Conservation (phyloP, 1,140 invertebrate species). For the Chymomyza costata region DNA sequence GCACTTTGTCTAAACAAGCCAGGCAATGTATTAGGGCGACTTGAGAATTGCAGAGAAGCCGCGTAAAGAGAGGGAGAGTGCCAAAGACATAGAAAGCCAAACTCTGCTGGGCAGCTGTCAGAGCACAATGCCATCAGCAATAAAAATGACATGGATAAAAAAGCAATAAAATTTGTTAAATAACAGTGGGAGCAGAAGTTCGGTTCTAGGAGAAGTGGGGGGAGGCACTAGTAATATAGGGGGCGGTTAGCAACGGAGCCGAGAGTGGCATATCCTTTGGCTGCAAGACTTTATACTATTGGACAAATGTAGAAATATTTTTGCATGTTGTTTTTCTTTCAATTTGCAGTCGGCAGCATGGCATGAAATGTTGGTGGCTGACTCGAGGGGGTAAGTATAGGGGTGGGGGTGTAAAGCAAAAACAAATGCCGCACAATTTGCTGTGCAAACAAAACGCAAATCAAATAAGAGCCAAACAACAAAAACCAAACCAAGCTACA, state of each 20-base stretch:
- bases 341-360: not conserved
- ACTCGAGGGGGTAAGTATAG: too few species aligned
- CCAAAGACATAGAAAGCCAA: too few species aligned
- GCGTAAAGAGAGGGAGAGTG: too few species aligned
- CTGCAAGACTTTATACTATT: not conserved
- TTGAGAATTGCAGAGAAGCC: too few species aligned
- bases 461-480: conserved; percentile 44
- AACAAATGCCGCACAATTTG: conserved; percentile 68
- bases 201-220: not conserved
- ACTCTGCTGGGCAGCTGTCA: too few species aligned
- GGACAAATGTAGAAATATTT: not conserved
- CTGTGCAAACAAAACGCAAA: conserved; percentile 55
- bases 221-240: not conserved
- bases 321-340: not conserved
- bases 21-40: too few species aligned
- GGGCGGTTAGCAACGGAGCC: conserved; percentile 14
- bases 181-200: conserved; percentile 11
- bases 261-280: too few species aligned
- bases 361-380: too few species aligned
- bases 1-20: not conserved
- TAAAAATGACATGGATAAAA: conserved; percentile 21
- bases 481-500: conserved; percentile 23
- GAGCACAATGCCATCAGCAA: not conserved
- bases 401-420: too few species aligned
- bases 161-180: conserved; percentile 25